Evolutionary conservation across 2,113 vertebrate species (phyloP).

Genomic region (Trochalopteron elliotii): DNA sequence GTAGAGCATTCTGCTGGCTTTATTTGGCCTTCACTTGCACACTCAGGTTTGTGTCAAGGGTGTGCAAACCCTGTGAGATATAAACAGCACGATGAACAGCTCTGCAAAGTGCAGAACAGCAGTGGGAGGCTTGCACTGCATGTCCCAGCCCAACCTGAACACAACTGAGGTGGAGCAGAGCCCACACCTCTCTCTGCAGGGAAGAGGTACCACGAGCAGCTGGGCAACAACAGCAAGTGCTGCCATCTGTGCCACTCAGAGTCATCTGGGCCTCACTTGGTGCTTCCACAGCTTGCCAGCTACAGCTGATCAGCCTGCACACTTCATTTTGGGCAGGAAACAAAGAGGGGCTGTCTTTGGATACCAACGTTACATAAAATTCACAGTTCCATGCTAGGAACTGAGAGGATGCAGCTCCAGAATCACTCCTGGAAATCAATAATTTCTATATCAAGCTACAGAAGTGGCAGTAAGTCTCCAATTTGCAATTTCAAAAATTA

Average conservation of each 20-base stretch:
- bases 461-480: neutral
- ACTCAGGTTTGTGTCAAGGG: neutral
- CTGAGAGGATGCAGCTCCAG: neutral
- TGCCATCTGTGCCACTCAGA: neutral
- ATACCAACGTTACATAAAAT: neutral
- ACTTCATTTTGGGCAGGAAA: neutral
- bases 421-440: neutral
- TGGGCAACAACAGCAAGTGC: neutral
- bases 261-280: neutral
- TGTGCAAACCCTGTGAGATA: neutral
- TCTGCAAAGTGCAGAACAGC: neutral
- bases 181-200: neutral
- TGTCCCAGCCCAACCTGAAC: neutral
- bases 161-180: neutral
- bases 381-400: neutral
- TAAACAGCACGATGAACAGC: neutral
- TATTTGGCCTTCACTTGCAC: neutral
- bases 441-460: neutral
- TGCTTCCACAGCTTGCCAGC: neutral
- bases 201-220: neutral
- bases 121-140: neutral
- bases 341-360: neutral
- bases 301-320: neutral
- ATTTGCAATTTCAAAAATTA: neutral
- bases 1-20: neutral